Conservation (phyloP, 1,140 invertebrate species). For the Eumaeus atala region DNA sequence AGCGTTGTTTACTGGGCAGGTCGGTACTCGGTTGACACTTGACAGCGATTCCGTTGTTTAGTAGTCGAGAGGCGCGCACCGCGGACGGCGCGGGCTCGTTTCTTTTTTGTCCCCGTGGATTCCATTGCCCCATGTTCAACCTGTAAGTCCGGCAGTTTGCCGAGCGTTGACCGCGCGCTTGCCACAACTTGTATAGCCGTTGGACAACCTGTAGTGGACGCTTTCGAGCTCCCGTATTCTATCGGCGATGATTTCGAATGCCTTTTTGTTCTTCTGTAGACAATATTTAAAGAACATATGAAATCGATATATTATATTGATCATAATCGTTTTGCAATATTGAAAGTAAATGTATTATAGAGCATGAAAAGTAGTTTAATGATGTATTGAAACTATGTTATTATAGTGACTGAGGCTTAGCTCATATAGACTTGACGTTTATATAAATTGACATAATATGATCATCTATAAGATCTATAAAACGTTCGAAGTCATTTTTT, state of each 20-base stretch:
- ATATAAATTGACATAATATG: too few species aligned
- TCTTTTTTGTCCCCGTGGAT: conserved; percentile 64
- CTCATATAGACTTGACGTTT: too few species aligned
- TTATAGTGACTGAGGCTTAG: too few species aligned
- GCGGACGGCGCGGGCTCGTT: conserved; percentile 43
- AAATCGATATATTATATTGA: neutral
- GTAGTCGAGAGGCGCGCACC: conserved; percentile 47
- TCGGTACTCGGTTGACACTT: conserved; percentile 6
- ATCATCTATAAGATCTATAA: too few species aligned
- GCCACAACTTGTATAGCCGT: conserved; percentile 54
- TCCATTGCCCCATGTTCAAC: conserved; percentile 67
- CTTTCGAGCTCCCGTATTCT: conserved; percentile 48
- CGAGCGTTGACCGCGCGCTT: conserved; percentile 60
- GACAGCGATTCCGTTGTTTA: conserved; percentile 39
- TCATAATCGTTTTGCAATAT: too few species aligned
- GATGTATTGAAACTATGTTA: too few species aligned
- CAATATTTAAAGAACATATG: neutral
- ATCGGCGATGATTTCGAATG: conserved; percentile 24
- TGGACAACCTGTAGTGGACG: conserved; percentile 51
- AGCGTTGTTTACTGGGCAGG: conserved; percentile 5
- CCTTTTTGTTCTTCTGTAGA: conserved; percentile 8
- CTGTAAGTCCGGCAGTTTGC: conserved; percentile 69
- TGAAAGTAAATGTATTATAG: too few species aligned
- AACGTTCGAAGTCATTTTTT: too few species aligned
- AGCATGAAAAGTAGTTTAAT: too few species aligned